phyloP scores from a whole-genome alignment of 2,797 vertebrate genomes.

The Gadopsis marmoratus region DNA sequence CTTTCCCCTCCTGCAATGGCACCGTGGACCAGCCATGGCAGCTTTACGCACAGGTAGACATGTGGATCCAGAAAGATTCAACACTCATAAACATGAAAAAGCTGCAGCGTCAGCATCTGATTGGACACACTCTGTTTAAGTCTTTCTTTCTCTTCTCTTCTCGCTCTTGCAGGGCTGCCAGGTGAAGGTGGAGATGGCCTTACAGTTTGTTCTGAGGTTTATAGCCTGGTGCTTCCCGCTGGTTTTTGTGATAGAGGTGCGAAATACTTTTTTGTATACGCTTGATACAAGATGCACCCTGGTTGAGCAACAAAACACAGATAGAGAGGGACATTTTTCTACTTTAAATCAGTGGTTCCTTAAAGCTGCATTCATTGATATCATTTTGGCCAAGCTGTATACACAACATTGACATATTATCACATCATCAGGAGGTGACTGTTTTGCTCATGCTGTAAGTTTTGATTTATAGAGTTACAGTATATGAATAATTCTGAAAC shows the following conservation, averaged over 20 bases:
- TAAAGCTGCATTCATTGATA: neutral
- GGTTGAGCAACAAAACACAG: neutral
- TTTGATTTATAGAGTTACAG: neutral
- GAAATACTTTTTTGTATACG: conserved; percentile 2
- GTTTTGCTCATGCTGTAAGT: too few species aligned
- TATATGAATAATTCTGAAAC: too few species aligned
- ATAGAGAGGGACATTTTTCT: neutral
- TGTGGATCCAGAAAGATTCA: neutral
- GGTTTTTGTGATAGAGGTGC: conserved; percentile 70
- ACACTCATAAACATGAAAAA: neutral
- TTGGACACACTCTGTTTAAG: neutral
- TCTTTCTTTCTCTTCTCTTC: conserved; percentile 5
- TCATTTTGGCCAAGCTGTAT: neutral
- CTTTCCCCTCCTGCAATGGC: conserved; percentile 67
- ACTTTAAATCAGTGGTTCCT: neutral
- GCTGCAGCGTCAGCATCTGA: neutral
- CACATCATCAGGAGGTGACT: too few species aligned
- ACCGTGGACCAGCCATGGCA: conserved; percentile 49
- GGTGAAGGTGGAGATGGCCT: conserved; percentile 54
- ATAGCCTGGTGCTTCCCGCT: conserved; percentile 51
- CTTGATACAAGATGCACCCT: neutral
- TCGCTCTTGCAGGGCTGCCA: conserved; percentile 75
- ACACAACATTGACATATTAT: neutral
- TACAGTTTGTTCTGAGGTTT: conserved; percentile 59
- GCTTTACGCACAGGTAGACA: conserved; percentile 68